phyloP scores from a whole-genome alignment of 2,888 invertebrate genomes.

The Cecidostiba fungosa region DNA sequence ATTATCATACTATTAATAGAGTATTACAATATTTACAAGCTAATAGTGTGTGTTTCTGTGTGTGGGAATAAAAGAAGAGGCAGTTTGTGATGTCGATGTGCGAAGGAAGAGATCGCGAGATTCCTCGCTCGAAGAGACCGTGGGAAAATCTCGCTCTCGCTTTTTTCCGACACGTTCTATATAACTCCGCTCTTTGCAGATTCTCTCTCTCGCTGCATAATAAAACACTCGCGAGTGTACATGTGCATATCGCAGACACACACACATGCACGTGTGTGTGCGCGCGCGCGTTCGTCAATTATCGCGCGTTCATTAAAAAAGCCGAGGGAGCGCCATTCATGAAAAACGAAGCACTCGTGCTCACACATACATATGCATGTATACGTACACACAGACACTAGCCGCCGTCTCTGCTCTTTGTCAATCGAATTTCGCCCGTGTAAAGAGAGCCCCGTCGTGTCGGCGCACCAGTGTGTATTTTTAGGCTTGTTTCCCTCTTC shows the following conservation, averaged over 20 bases:
- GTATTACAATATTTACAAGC: neutral
- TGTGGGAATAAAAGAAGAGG: neutral
- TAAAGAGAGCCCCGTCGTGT: neutral
- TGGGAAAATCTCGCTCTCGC: slow-evolving; percentile 53
- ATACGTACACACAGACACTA: neutral
- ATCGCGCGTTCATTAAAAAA: slow-evolving; percentile 56
- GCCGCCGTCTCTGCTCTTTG: slow-evolving; percentile 24
- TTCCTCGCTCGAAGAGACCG: slow-evolving; percentile 15
- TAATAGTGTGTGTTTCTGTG: neutral
- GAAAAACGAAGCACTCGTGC: slow-evolving; percentile 51
- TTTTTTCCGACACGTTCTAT: slow-evolving; percentile 16
- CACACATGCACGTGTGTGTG: neutral
- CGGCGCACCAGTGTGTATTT: slow-evolving; percentile 27
- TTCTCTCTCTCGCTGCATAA: neutral
- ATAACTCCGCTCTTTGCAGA: neutral
- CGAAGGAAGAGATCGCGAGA: neutral
- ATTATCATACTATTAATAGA: slow-evolving; percentile 17
- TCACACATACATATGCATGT: neutral
- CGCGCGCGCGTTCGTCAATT: slow-evolving; percentile 29
- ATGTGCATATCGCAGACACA: neutral
- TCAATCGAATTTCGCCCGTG: slow-evolving; percentile 32
- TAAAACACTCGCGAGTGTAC: no score
- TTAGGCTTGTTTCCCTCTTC: slow-evolving; percentile 33
- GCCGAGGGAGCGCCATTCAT: slow-evolving; percentile 54
- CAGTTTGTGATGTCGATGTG: neutral